These are phyloP conservation scores for Drepana arcuata DNA, from an alignment of 1,140 invertebrate genomes.

Conservation along the genomic window DNA sequence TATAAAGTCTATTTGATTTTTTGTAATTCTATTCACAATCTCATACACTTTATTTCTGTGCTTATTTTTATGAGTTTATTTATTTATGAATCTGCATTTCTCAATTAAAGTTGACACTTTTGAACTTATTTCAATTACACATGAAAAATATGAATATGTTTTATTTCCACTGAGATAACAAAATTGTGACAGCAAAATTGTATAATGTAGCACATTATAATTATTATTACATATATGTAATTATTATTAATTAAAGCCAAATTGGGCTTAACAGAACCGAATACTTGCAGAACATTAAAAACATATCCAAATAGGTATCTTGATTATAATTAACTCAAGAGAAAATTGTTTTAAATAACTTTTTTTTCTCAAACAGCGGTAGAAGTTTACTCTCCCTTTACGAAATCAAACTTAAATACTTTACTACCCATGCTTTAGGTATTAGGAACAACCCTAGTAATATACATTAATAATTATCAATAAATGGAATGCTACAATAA, in stretches of 20 bases:
- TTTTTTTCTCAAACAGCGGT: background rate
- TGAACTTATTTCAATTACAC: too few species aligned
- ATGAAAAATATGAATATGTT: too few species aligned
- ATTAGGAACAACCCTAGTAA: constrained; percentile 52
- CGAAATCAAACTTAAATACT: constrained; percentile 1
- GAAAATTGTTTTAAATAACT: background rate
- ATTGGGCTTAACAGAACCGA: background rate
- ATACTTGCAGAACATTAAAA: background rate
- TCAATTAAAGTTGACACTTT: too few species aligned
- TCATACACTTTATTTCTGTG: too few species aligned
- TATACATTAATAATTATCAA: constrained; percentile 18
- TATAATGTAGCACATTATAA: too few species aligned
- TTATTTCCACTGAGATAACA: too few species aligned
- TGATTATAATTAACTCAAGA: background rate
- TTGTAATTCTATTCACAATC: too few species aligned
- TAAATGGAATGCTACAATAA: constrained; percentile 26
- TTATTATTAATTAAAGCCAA: background rate
- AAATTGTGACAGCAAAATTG: too few species aligned
- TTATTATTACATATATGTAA: too few species aligned
- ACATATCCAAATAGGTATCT: background rate
- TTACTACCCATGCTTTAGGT: constrained; percentile 28
- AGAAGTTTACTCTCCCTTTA: background rate
- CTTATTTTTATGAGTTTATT: background rate
- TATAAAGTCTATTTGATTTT: too few species aligned
- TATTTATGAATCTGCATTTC: background rate